phyloP scores from a whole-genome alignment of 2,888 invertebrate species.

The Hypomecis punctinalis region DNA sequence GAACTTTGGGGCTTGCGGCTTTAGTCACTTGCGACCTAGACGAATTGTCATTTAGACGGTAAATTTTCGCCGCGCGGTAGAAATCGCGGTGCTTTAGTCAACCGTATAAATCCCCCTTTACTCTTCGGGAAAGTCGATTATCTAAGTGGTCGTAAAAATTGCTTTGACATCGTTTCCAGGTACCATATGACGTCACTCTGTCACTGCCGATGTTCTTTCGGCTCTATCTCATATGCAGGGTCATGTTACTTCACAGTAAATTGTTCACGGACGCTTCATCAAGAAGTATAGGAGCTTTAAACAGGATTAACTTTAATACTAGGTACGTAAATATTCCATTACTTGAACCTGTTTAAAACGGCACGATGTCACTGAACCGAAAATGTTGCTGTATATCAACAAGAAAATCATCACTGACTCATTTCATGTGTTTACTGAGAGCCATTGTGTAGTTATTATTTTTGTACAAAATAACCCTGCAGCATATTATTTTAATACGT shows the following conservation, averaged over 20 bases:
- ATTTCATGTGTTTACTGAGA: too few relatives aligned
- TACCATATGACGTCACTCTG: conserved; percentile 98
- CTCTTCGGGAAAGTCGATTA: not conserved
- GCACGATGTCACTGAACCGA: not conserved
- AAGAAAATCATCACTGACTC: too few relatives aligned
- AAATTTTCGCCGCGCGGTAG: conserved; percentile 50
- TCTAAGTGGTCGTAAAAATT: not conserved
- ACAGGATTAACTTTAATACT: conserved; percentile 99
- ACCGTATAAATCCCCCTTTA: too few relatives aligned
- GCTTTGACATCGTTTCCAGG: conserved; percentile 72
- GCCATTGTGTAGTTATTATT: too few relatives aligned
- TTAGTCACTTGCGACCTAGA: conserved; percentile 53
- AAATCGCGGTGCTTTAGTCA: too few relatives aligned
- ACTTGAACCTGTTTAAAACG: not conserved
- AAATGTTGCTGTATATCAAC: not conserved
- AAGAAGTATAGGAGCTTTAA: conserved; percentile 98
- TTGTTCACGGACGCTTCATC: conserved; percentile 99
- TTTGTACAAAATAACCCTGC: too few relatives aligned
- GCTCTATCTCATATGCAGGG: conserved; percentile 99
- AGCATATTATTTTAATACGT: too few relatives aligned
- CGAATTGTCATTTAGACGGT: conserved; percentile 54
- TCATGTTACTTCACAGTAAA: conserved; percentile 99
- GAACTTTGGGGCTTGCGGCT: conserved; percentile 57
- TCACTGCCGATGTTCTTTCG: conserved; percentile 99
- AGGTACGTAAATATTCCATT: conserved; percentile 86